These are phyloP conservation scores for Noctua janthe DNA, from an alignment of 2,888 invertebrate genomes.

Conservation along the genomic window DNA sequence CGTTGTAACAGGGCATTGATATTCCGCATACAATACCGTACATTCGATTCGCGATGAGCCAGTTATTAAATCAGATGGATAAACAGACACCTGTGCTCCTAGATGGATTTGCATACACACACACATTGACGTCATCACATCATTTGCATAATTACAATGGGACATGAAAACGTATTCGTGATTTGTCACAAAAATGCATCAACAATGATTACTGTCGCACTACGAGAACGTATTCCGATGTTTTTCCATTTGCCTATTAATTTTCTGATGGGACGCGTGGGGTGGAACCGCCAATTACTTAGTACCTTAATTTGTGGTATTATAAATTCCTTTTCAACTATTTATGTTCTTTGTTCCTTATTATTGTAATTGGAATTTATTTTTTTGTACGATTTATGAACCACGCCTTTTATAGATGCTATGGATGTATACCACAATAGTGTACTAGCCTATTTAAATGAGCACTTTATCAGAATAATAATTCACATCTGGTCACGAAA, in stretches of 20 bases:
- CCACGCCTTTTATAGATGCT: background rate
- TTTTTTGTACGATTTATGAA: conserved; percentile 28
- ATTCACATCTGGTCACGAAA: conserved; percentile 29
- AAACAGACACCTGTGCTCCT: conserved; percentile 84
- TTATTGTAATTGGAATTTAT: conserved; percentile 47
- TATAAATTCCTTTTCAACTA: conserved; percentile 55
- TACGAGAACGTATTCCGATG: conserved; percentile 54
- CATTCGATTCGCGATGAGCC: conserved; percentile 84
- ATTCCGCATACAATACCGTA: conserved; percentile 82
- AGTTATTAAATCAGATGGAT: conserved; percentile 88
- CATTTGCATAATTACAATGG: conserved; percentile 80
- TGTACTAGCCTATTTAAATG: conserved; percentile 15
- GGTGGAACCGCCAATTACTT: conserved; percentile 66
- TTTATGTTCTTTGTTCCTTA: conserved; percentile 49
- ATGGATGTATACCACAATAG: background rate
- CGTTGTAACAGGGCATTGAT: conserved; percentile 83
- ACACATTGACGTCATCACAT: conserved; percentile 68
- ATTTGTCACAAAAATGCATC: conserved; percentile 71
- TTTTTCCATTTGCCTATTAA: conserved; percentile 68
- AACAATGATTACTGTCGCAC: conserved; percentile 62
- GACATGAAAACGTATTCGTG: conserved; percentile 68
- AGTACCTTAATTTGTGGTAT: conserved; percentile 62
- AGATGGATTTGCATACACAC: conserved; percentile 75
- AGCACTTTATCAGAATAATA: conserved; percentile 15
- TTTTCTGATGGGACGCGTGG: conserved; percentile 54